Evolutionary conservation across 2,888 invertebrate species (phyloP).

Genomic region (Oscheius sp.): DNA sequence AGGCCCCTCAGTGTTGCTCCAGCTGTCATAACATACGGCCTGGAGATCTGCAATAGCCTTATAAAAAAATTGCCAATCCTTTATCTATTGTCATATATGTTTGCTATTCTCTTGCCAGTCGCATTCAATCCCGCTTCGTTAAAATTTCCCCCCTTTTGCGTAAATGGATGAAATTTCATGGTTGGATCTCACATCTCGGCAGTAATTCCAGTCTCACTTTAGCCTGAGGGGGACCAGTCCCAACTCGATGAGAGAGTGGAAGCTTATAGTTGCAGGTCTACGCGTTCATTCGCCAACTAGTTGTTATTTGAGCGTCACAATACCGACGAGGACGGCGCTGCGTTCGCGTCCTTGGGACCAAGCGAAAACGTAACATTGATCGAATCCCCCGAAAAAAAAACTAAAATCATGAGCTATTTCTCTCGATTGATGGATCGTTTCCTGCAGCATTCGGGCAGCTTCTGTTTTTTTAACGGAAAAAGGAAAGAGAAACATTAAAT

Average conservation of each 20-base stretch:
- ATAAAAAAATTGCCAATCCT: too few species aligned
- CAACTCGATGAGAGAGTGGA: not conserved
- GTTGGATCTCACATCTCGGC: constrained; percentile 2
- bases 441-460: too few species aligned
- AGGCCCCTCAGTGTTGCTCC: too few species aligned
- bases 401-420: too few species aligned
- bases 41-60: too few species aligned
- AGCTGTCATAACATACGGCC: too few species aligned
- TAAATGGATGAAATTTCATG: not conserved
- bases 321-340: constrained; percentile 20
- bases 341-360: constrained; percentile 16
- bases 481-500: constrained; percentile 17
- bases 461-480: not conserved
- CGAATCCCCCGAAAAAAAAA: not conserved
- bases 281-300: constrained; percentile 28
- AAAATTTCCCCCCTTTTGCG: too few species aligned
- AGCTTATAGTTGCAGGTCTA: constrained; percentile 26
- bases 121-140: too few species aligned
- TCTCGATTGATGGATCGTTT: too few species aligned
- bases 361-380: constrained; percentile 24
- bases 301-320: constrained; percentile 29
- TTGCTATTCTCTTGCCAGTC: too few species aligned
- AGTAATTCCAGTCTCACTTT: constrained; percentile 22
- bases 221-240: not conserved
- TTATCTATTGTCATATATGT: too few species aligned